Conservation (phyloP, 2,888 invertebrate species). For the Strigamia transsilvanica region DNA sequence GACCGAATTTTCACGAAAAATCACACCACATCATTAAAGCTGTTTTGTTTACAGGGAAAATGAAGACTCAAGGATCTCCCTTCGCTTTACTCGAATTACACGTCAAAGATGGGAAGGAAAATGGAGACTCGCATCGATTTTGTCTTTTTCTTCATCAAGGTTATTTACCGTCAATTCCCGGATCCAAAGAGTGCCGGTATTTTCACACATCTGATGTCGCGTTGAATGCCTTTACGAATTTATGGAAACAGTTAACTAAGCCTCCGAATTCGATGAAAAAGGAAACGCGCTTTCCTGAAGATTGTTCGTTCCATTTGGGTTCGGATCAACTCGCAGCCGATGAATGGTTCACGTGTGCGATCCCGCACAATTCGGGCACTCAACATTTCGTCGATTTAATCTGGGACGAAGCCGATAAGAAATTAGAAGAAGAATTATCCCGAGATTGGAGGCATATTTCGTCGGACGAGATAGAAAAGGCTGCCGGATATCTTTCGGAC, state of each 20-base stretch:
- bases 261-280: slow-evolving; percentile 35
- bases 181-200: slow-evolving; percentile 1
- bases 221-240: background rate
- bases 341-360: slow-evolving; percentile 10
- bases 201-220: background rate
- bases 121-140: background rate
- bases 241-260: slow-evolving; percentile 18
- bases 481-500: background rate
- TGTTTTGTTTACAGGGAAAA: slow-evolving; percentile 10
- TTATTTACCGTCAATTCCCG: background rate
- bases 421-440: background rate
- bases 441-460: background rate
- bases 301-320: background rate
- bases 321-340: background rate
- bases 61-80: background rate
- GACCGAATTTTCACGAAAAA: slow-evolving; percentile 31
- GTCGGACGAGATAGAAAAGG: slow-evolving; percentile 8
- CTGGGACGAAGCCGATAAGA: slow-evolving; percentile 36
- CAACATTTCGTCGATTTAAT: slow-evolving; percentile 10
- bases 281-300: background rate
- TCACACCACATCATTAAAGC: background rate
- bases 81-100: slow-evolving; percentile 44
- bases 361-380: background rate
- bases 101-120: background rate
- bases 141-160: slow-evolving; percentile 43